Evolutionary conservation across 2,888 invertebrate species (phyloP).

Genomic region (Deilephila elpenor): DNA sequence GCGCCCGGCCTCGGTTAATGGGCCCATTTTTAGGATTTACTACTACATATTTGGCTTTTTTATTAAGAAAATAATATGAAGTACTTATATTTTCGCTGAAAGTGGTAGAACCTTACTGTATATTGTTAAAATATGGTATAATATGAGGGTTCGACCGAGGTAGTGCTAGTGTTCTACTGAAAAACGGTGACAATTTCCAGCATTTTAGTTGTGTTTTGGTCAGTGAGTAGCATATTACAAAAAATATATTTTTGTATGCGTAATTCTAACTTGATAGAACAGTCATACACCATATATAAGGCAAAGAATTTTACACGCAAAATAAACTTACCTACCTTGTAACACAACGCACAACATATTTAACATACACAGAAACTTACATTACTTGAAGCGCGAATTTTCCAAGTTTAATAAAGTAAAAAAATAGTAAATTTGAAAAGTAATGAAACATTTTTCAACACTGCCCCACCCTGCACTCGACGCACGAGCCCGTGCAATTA

Average conservation of each 20-base stretch:
- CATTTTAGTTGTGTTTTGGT: too few species aligned
- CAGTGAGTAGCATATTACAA: too few species aligned
- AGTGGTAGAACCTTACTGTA: too few species aligned
- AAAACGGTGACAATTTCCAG: too few species aligned
- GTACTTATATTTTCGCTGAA: neutral
- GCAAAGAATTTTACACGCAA: too few species aligned
- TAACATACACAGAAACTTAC: neutral
- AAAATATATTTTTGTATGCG: too few species aligned
- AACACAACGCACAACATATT: neutral
- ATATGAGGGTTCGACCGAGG: too few species aligned
- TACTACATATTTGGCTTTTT: neutral
- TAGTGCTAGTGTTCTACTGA: too few species aligned
- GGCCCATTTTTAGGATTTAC: neutral
- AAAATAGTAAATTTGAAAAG: conserved; percentile 16
- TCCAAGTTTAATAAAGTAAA: neutral
- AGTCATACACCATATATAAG: too few species aligned
- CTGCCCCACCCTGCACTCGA: neutral
- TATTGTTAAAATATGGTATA: too few species aligned
- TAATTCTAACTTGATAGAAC: too few species aligned
- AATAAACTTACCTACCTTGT: neutral
- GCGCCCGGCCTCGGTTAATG: too few species aligned
- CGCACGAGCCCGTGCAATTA: conserved; percentile 18
- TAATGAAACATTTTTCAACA: conserved; percentile 25
- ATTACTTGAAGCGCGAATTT: neutral
- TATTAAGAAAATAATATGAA: neutral